Evolutionary conservation across 2,113 vertebrate species (phyloP).

Genomic region (Clupea harengus): DNA sequence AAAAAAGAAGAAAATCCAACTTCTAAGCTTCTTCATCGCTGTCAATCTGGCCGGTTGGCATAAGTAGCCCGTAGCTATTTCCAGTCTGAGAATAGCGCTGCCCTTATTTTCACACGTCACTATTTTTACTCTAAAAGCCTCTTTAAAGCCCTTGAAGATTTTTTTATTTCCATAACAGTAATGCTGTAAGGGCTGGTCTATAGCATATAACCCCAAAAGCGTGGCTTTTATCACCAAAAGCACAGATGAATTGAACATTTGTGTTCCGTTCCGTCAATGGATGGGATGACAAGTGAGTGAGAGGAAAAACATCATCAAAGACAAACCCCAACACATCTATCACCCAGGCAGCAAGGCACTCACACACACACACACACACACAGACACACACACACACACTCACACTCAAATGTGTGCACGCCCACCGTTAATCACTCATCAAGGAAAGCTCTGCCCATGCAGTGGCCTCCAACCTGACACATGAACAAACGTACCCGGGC

Average conservation of each 20-base stretch:
- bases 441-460: not conserved
- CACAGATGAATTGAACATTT: not conserved
- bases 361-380: no score
- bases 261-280: not conserved
- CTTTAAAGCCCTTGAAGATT: constrained; percentile 6
- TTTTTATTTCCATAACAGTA: not conserved
- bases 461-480: not conserved
- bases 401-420: no score
- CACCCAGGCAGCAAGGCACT: not conserved
- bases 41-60: not conserved
- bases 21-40: not conserved
- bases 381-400: no score
- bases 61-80: not conserved
- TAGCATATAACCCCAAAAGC: not conserved
- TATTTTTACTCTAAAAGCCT: not conserved
- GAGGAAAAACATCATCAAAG: not conserved
- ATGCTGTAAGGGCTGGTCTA: not conserved
- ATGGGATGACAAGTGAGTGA: not conserved
- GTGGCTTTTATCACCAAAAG: not conserved
- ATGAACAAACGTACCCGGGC: not conserved
- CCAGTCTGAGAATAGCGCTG: not conserved
- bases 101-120: not conserved
- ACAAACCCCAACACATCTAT: not conserved
- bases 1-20: not conserved
- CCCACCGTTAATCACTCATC: no score